Percentiles rank a stretch among this genome's conserved stretches.
Conservation (phyloP, 2,797 vertebrate species). For the Spinibarbus caldwelli region DNA sequence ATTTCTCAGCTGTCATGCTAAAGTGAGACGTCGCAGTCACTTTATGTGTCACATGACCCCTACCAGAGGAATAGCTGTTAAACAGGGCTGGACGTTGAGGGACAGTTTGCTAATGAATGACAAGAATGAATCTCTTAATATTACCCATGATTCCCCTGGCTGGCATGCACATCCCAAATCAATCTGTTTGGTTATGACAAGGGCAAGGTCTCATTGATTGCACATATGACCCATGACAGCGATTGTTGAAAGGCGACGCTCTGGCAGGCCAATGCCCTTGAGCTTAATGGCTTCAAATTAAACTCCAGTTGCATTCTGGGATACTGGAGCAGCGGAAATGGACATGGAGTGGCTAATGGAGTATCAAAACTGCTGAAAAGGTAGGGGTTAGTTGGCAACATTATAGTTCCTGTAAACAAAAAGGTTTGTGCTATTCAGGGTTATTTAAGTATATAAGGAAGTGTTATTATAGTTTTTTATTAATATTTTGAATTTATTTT, state of each 20-base stretch:
- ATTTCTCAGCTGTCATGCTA: slow-evolving; percentile 12
- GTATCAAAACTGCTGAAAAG: not conserved
- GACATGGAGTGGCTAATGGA: not conserved
- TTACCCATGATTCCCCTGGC: slow-evolving; percentile 27
- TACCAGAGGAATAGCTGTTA: slow-evolving; percentile 5
- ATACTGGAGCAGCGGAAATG: slow-evolving; percentile 9
- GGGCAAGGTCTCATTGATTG: slow-evolving; percentile 74
- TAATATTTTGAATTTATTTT: not conserved
- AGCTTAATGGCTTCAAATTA: slow-evolving; percentile 54
- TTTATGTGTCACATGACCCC: slow-evolving; percentile 21
- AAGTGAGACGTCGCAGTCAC: not conserved
- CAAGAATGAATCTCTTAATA: slow-evolving; percentile 33
- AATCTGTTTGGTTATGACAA: slow-evolving; percentile 68
- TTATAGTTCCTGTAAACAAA: not conserved
- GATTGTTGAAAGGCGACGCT: slow-evolving; percentile 47
- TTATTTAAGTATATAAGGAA: not conserved
- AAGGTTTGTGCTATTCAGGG: not conserved
- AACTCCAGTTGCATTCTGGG: slow-evolving; percentile 47
- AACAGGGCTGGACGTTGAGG: not conserved
- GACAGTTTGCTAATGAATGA: slow-evolving; percentile 22
- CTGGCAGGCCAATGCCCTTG: slow-evolving; percentile 40
- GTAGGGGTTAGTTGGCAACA: not conserved
- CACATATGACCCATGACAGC: slow-evolving; percentile 70
- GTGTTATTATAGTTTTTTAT: not conserved
- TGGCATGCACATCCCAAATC: slow-evolving; percentile 55